Evolutionary conservation across 2,797 vertebrate genomes (phyloP).

Genomic region (Channallabes apus): DNA sequence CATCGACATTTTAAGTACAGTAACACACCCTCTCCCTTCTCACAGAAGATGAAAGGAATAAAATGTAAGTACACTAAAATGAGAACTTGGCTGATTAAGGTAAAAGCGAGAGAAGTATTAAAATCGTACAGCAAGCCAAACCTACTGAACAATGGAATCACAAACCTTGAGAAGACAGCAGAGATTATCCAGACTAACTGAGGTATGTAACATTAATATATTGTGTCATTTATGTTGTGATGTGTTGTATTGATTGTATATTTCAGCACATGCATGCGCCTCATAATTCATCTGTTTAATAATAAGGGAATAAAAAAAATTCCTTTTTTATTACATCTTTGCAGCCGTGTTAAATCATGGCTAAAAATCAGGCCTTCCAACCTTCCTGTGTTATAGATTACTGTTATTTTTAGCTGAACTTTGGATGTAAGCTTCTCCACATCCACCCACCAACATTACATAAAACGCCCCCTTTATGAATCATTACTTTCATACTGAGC

Average conservation of each 20-base stretch:
- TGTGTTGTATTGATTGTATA: background rate
- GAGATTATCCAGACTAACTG: background rate
- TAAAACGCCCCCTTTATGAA: constrained; percentile 42
- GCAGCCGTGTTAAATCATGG: background rate
- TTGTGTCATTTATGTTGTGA: background rate
- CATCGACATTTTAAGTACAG: constrained; percentile 27
- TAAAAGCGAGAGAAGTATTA: constrained; percentile 4
- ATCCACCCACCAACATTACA: constrained; percentile 39
- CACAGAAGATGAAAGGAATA: constrained; percentile 23
- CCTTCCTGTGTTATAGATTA: constrained; percentile 39
- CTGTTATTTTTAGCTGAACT: constrained; percentile 44
- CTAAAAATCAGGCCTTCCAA: constrained; percentile 1
- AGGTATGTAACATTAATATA: background rate
- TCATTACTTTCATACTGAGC: constrained; percentile 38
- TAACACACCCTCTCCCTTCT: constrained; percentile 20
- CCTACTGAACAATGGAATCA: too few relatives aligned
- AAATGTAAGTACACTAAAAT: constrained; percentile 19
- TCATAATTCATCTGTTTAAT: background rate
- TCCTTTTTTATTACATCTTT: background rate
- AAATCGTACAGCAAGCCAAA: background rate
- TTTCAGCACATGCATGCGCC: background rate
- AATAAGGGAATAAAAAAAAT: background rate
- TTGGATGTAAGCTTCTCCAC: constrained; percentile 1
- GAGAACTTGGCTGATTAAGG: constrained; percentile 1
- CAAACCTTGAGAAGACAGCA: background rate